Base-by-base conservation (phyloP, 1,140 invertebrate species). In the Diorhabda sublineata region DNA sequence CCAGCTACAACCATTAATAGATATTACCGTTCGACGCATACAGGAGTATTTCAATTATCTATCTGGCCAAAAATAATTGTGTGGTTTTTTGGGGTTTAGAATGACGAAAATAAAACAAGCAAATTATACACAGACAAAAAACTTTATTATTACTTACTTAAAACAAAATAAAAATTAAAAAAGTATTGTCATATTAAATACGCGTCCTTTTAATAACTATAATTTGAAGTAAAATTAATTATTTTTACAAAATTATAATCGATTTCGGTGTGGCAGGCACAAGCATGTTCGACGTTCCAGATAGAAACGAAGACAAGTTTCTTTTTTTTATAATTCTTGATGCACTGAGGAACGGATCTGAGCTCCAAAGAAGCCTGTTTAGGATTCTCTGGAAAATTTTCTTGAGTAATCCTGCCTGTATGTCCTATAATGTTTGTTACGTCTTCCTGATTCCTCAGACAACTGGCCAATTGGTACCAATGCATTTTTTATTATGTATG, bases 1-100 rank as follows among this genome's bases (percentile, higher is more conserved):
- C 44, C 69, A 67, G 43, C 68, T 80, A 26, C 76, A 79, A 73
- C 70, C 26, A 26, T 26, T 26, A 26, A 26, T 26, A 26, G 26
- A 26, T 26, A 26, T 26, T 26, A 26, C 26, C 26, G 26, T 26
- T 26, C 26, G 26, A 1, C 52, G 3, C 56, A 58, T 7, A 58
- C 8, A 58, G 56, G 56, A 7, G 56, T 58, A 58, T 58, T 58
- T 58, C 9, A 11, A n/a, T 58, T n/a, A 58, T 58, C 26, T 9
- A 58, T 3, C 56, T 11, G 5, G 4, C 56, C 56, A 58, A 58
- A 58, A 58, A 58, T 11, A n/a, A n/a, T n/a, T n/a, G n/a, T 57
- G 9, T 11, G 7, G 11, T 0, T 11, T 11, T 58, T 58, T 58
- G 56, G 56, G 8, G 9, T 58, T 58, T 58, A 9, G 56, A 58